These are phyloP conservation scores for Eretmochelys imbricata DNA, from an alignment of 2,113 vertebrate species.

Conservation along the genomic window DNA sequence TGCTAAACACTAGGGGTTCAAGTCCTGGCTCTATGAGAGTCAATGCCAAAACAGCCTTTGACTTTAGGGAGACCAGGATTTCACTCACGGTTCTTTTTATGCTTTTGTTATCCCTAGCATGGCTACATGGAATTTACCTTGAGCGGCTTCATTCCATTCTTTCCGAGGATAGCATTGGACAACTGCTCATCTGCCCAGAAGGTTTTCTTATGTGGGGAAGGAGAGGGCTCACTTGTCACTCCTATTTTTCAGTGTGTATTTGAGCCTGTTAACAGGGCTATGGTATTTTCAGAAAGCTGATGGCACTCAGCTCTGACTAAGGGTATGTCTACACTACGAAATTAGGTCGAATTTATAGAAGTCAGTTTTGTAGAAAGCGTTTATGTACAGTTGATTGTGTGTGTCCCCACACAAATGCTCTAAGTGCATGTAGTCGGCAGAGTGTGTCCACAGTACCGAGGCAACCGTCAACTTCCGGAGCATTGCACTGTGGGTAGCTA, in stretches of 20 bases:
- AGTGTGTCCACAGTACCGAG: too few species aligned
- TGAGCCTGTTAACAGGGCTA: not conserved
- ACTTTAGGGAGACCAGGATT: not conserved
- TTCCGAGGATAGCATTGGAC: not conserved
- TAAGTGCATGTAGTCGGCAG: too few species aligned
- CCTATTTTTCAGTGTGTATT: too few species aligned
- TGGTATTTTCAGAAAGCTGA: too few species aligned
- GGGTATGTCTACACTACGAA: too few species aligned
- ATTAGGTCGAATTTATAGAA: too few species aligned
- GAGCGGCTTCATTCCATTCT: not conserved
- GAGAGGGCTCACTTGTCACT: not conserved
- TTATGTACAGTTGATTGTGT: too few species aligned
- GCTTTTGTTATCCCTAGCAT: not conserved
- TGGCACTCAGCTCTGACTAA: not conserved
- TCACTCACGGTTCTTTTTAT: not conserved
- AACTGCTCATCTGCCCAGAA: not conserved
- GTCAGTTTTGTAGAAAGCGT: too few species aligned
- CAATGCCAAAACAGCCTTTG: not conserved
- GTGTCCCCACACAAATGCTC: too few species aligned
- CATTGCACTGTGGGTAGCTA: too few species aligned
- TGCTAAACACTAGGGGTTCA: not conserved
- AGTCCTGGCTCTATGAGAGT: not conserved
- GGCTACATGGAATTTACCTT: not conserved
- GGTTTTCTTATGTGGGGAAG: not conserved
- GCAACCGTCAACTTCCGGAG: too few species aligned